These are phyloP conservation scores for Meiosimyza decipiens DNA, from an alignment of 2,888 invertebrate species.

Conservation along the genomic window DNA sequence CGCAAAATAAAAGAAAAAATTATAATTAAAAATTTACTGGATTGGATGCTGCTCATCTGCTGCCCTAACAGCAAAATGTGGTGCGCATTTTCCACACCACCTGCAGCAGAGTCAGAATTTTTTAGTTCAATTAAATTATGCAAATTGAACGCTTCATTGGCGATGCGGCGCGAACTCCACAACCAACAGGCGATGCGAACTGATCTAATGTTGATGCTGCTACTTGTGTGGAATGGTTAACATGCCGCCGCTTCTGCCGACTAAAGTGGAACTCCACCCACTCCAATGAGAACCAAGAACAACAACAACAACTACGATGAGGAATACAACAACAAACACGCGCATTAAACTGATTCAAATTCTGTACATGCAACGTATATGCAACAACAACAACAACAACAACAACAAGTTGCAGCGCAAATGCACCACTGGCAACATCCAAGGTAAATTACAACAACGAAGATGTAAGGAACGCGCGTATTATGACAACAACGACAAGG, in stretches of 20 bases:
- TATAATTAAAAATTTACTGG: no score
- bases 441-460: conserved; percentile 20
- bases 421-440: conserved; percentile 14
- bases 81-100: not conserved
- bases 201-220: conserved; percentile 37
- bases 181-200: conserved; percentile 1
- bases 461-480: not conserved
- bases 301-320: conserved; percentile 27
- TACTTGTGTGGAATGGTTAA: conserved; percentile 31
- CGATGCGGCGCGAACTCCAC: conserved; percentile 27
- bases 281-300: conserved; percentile 35
- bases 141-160: conserved; percentile 56
- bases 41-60: no score
- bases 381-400: conserved; percentile 15
- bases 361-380: conserved; percentile 25
- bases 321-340: not conserved
- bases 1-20: no score
- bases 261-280: conserved; percentile 53
- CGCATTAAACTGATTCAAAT: conserved; percentile 29
- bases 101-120: conserved; percentile 29
- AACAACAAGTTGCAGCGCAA: conserved; percentile 39
- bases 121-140: conserved; percentile 62
- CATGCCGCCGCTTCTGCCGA: conserved; percentile 20
- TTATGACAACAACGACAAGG: not conserved
- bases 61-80: no score